These are phyloP conservation scores for Microctonus hyperodae DNA, from an alignment of 2,888 invertebrate species.

Conservation along the genomic window DNA sequence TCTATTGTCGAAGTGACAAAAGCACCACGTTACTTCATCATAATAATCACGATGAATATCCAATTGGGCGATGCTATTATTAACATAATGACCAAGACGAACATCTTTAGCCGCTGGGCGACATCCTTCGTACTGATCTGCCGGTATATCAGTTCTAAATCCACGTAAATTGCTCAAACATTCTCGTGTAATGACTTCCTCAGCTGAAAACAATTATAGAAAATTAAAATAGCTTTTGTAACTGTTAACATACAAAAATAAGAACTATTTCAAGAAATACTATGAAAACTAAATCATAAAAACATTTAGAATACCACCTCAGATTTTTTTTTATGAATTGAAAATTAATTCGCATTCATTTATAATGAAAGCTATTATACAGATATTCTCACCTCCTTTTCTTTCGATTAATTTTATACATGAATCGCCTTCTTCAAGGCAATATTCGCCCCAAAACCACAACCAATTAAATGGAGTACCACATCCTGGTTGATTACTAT, in stretches of 20 bases:
- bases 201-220: conserved; percentile 66
- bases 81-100: conserved; percentile 84
- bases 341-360: no score
- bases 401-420: conserved; percentile 89
- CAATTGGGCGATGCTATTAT: conserved; percentile 83
- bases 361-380: conserved; percentile 4
- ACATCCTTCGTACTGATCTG: conserved; percentile 92
- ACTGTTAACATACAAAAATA: no score
- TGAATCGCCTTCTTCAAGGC: conserved; percentile 84
- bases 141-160: conserved; percentile 86
- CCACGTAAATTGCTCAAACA: conserved; percentile 82
- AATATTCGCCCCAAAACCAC: conserved; percentile 78
- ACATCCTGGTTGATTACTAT: conserved; percentile 89
- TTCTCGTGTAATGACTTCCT: conserved; percentile 81
- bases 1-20: conserved; percentile 89
- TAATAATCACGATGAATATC: conserved; percentile 86
- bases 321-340: no score
- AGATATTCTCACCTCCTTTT: conserved; percentile 78
- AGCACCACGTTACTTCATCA: conserved; percentile 84
- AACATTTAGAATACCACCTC: no score
- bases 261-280: no score
- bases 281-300: no score
- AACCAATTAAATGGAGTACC: conserved; percentile 84
- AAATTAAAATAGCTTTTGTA: no score
- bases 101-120: conserved; percentile 80